Conservation (phyloP, 2,888 invertebrate species). For the Amiota mariae region DNA sequence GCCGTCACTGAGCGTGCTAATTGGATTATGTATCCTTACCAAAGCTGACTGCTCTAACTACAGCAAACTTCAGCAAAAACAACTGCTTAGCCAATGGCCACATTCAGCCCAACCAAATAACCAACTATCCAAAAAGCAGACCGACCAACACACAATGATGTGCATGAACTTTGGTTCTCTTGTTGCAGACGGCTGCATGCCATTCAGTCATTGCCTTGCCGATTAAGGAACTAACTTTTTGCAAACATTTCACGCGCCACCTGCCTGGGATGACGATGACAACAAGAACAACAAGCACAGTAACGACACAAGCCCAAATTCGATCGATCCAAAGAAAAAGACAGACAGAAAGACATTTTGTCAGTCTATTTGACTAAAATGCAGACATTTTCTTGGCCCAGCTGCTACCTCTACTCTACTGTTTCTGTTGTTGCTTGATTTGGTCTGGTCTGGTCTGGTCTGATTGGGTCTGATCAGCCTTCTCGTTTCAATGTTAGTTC, state of each 20-base stretch:
- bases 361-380: neutral
- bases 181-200: constrained; percentile 7
- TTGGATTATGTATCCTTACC: constrained; percentile 19
- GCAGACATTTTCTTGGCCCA: neutral
- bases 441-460: too few relatives aligned
- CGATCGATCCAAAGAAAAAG: constrained; percentile 3
- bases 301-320: neutral
- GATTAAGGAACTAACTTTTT: constrained; percentile 34
- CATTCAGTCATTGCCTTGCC: constrained; percentile 1
- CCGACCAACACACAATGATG: too few relatives aligned
- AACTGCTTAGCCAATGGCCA: constrained; percentile 22
- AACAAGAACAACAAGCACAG: neutral
- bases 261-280: constrained; percentile 36
- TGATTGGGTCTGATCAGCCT: too few relatives aligned
- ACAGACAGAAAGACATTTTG: neutral
- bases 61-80: neutral
- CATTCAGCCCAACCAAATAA: neutral
- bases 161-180: neutral
- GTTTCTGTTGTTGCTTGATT: neutral
- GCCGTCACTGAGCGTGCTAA: constrained; percentile 21
- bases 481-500: neutral
- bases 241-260: constrained; percentile 38
- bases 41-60: neutral
- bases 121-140: too few relatives aligned
- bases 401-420: neutral